A percentile compares a stretch with the other conserved stretches of the same genome.
phyloP scores from a whole-genome alignment of 2,888 invertebrate genomes.

The Noctua janthina region DNA sequence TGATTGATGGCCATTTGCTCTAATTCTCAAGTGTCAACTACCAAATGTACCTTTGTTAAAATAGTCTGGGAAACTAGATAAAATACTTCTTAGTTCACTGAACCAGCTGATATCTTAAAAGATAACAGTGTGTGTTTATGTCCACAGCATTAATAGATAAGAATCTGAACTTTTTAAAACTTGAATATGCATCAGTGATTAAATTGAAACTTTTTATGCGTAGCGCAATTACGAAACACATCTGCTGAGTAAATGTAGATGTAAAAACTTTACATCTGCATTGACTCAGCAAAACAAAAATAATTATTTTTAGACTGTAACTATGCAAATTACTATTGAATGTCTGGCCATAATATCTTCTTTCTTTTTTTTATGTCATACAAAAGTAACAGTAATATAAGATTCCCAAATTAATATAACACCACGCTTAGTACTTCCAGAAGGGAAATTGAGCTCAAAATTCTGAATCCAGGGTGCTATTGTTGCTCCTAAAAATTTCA shows the following conservation, averaged over 20 bases:
- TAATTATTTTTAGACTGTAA: conserved; percentile 7
- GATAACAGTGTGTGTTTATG: conserved; percentile 69
- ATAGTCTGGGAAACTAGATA: conserved; percentile 60
- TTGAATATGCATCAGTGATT: conserved; percentile 5
- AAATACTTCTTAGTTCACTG: conserved; percentile 69
- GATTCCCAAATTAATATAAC: not conserved
- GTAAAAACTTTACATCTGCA: not conserved
- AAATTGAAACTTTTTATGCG: not conserved
- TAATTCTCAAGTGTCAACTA: conserved; percentile 32
- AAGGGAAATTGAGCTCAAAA: not conserved
- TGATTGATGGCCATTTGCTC: conserved; percentile 46
- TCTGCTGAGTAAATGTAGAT: conserved; percentile 16
- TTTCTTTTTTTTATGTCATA: not conserved
- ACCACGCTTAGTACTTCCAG: not conserved
- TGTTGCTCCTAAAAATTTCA: not conserved
- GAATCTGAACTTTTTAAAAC: conserved; percentile 24
- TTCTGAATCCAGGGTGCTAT: not conserved
- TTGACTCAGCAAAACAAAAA: not conserved
- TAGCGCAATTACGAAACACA: conserved; percentile 8
- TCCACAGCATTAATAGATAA: conserved; percentile 46
- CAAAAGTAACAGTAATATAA: not conserved
- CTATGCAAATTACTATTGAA: conserved; percentile 7
- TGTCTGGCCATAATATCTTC: not conserved
- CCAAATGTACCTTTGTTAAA: conserved; percentile 28
- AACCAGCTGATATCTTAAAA: conserved; percentile 68